Percentiles rank a stretch among this genome's conserved stretches.
These are phyloP conservation scores for Rhopalosiphum nymphaeae DNA, from an alignment of 2,888 invertebrate species.

Conservation along the genomic window DNA sequence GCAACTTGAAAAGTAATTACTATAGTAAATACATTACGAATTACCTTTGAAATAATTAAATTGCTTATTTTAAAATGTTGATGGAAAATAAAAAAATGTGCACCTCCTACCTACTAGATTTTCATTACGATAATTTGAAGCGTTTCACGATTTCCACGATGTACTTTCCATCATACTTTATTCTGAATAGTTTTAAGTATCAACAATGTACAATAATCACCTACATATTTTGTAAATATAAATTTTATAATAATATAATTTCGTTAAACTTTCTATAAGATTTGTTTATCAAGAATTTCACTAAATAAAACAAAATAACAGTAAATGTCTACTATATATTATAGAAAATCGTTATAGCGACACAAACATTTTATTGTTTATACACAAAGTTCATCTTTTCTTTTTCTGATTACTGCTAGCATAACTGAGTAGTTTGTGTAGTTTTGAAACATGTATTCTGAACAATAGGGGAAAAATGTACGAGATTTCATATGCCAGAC, in stretches of 20 bases:
- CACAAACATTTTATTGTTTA: conserved; percentile 8
- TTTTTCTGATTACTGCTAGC: conserved; percentile 43
- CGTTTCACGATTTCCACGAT: background rate
- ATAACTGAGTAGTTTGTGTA: conserved; percentile 29
- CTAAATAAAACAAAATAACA: background rate
- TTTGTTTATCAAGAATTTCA: background rate
- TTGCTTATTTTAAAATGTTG: background rate
- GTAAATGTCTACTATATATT: background rate
- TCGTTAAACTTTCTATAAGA: background rate
- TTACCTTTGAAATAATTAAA: background rate
- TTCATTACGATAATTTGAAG: background rate
- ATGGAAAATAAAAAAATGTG: background rate
- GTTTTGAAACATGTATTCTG: conserved; percentile 41
- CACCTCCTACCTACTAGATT: background rate
- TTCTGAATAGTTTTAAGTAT: background rate
- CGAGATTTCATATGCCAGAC: conserved; percentile 60
- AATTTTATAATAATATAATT: background rate
- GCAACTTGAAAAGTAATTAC: background rate
- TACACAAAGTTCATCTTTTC: conserved; percentile 26
- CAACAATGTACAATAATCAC: background rate
- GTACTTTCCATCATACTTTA: background rate
- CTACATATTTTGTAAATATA: background rate
- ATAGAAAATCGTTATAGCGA: background rate
- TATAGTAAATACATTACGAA: background rate
- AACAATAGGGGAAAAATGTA: conserved; percentile 45